A percentile compares a stretch with the other conserved stretches of the same genome.
Evolutionary conservation across 2,113 vertebrate species (phyloP).

Genomic region (Haemorhous mexicanus): DNA sequence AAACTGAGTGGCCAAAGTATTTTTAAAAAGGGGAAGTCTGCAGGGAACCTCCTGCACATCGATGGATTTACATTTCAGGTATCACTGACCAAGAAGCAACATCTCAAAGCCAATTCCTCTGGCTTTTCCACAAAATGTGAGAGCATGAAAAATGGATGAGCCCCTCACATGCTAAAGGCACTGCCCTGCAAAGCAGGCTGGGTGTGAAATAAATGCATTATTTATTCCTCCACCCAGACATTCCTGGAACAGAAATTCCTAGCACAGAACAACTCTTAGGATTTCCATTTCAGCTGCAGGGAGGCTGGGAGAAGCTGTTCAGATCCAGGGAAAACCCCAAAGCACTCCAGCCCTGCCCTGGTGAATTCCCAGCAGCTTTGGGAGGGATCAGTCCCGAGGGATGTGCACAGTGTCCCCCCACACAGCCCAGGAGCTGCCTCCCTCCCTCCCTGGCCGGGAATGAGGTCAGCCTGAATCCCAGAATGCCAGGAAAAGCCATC

Average conservation of each 20-base stretch:
- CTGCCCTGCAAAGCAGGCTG: not conserved
- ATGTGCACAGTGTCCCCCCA: not conserved
- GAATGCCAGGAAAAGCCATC: not conserved
- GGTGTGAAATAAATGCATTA: not conserved
- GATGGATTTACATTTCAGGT: not conserved
- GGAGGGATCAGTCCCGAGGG: not conserved
- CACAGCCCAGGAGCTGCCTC: not conserved
- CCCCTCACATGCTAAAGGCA: not conserved
- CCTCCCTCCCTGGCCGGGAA: not conserved
- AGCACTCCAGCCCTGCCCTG: not conserved
- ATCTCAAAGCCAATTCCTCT: not conserved
- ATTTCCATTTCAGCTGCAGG: not conserved
- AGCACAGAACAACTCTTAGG: not conserved
- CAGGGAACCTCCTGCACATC: not conserved
- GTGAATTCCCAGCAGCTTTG: not conserved
- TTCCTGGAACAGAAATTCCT: not conserved
- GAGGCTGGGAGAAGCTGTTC: not conserved
- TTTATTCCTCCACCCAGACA: not conserved
- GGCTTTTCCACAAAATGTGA: not conserved
- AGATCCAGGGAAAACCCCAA: not conserved
- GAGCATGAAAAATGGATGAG: not conserved
- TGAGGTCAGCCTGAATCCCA: not conserved
- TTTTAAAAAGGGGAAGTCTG: not conserved
- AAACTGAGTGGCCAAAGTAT: not conserved
- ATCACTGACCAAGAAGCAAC: not conserved